Base-by-base conservation (phyloP, 2,797 vertebrate species). In the Adrianichthys oophorus region DNA sequence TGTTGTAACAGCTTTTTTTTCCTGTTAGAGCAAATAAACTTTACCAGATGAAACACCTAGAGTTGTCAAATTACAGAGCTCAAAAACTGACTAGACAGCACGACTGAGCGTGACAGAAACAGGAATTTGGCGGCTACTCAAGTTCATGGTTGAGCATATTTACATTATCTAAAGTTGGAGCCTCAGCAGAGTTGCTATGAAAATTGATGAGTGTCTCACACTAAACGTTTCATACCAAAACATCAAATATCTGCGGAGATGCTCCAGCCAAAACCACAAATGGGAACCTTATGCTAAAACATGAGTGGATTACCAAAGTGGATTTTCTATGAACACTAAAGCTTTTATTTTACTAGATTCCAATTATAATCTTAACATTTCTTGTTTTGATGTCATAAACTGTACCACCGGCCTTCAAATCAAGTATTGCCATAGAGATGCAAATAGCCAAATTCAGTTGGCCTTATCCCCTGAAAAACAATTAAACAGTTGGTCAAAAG, bases 381-480 rank as follows among this genome's bases (percentile, higher is more conserved):
- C 4, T 32, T 7, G 13, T 32, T 29, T 1, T 13, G 4, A 55
- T n/a, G 24, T 50, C 50, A 29, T 7, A 53, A 12, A 46, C 12
- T 23, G 14, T 12, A 13, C 24, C n/a, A 2, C 53, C 54, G 48
- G 29, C 21, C 2, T 1, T 6, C 52, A 48, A 29, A 47, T 23
- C 18, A 7, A 23, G 7, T 15, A 18, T 15, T 8, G 0, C 19
- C 48, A 2, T 15, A 4, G 15, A 8, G 13, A 18, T 56, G 32
- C 53, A 12, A 64, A 41, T 23, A 48, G 49, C n/a, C 8, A 37
- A 23, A 19, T 44, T 21, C 0, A 56, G 3, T 17, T 49, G 15
- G 45, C 40, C 66, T 55, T 48, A 40, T 1, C 24, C 52, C 15
- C 48, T 41, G 19, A 15, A 50, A 61, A 47, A 32, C 21, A 26